Percentiles rank a stretch among this genome's conserved stretches.
Evolutionary conservation across 2,888 invertebrate species (phyloP).

Genomic region (Diploptera punctata): DNA sequence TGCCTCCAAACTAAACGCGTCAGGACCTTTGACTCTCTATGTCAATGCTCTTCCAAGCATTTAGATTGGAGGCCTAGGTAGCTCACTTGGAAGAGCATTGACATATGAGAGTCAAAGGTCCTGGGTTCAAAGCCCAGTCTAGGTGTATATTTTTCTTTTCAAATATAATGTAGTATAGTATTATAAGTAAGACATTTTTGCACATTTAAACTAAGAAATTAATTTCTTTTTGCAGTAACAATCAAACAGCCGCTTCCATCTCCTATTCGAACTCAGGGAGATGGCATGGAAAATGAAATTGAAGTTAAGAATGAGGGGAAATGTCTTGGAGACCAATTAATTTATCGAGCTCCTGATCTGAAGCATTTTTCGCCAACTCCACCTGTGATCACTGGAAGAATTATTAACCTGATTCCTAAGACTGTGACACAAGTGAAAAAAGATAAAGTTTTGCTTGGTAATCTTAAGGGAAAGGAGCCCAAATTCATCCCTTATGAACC

Average conservation of each 20-base stretch:
- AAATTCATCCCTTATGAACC: conserved; percentile 91
- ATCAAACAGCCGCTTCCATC: conserved; percentile 34
- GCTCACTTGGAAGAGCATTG: too few species aligned
- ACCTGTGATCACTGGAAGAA: conserved; percentile 61
- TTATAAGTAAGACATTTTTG: not conserved
- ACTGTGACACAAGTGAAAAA: conserved; percentile 64
- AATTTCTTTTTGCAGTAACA: conserved; percentile 26
- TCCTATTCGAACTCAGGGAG: conserved; percentile 69
- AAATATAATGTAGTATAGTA: too few species aligned
- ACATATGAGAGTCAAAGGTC: too few species aligned
- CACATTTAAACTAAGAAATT: not conserved
- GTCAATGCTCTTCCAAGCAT: too few species aligned
- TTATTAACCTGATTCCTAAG: conserved; percentile 68
- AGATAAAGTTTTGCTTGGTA: conserved; percentile 54
- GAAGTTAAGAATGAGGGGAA: conserved; percentile 44
- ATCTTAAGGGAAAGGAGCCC: conserved; percentile 63
- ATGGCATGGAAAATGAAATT: conserved; percentile 74
- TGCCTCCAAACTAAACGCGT: too few species aligned
- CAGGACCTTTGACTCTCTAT: too few species aligned
- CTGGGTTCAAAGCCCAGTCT: too few species aligned
- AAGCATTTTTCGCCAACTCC: conserved; percentile 53
- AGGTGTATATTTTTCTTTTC: too few species aligned
- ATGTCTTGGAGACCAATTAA: conserved; percentile 46
- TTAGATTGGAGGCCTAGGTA: too few species aligned
- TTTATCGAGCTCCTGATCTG: conserved; percentile 55